Conservation (phyloP, 1,140 invertebrate species). For the Chrysopa pallens region DNA sequence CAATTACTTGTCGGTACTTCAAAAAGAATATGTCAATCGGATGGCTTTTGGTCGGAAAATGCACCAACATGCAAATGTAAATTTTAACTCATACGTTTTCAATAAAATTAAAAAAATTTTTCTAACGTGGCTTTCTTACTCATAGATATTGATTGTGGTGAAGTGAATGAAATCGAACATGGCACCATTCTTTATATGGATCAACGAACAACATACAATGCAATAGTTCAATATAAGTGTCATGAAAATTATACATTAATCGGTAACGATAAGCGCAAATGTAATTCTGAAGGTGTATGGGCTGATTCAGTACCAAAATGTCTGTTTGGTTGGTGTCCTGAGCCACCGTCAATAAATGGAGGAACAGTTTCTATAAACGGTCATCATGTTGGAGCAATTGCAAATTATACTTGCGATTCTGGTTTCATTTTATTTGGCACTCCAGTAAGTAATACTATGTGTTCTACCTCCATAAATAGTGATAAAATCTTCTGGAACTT, state of each 20-base stretch:
- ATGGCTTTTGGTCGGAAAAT: constrained; percentile 63
- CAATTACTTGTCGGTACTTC: constrained; percentile 60
- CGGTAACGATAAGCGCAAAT: constrained; percentile 52
- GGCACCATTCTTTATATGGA: constrained; percentile 49
- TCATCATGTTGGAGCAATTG: constrained; percentile 53
- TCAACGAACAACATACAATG: constrained; percentile 56
- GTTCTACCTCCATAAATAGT: neutral
- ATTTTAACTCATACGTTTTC: constrained; percentile 11
- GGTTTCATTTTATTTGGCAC: constrained; percentile 74
- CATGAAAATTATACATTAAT: constrained; percentile 70
- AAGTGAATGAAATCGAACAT: constrained; percentile 47
- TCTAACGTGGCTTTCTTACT: constrained; percentile 1
- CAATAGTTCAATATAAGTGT: constrained; percentile 55
- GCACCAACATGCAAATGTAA: constrained; percentile 76
- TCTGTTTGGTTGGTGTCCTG: constrained; percentile 70
- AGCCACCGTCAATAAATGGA: constrained; percentile 53
- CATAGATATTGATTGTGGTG: constrained; percentile 68
- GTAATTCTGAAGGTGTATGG: constrained; percentile 65
- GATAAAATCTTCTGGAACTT: too few relatives aligned
- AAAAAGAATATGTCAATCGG: constrained; percentile 43
- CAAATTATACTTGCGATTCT: constrained; percentile 60
- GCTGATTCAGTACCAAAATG: constrained; percentile 59
- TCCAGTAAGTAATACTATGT: constrained; percentile 35
- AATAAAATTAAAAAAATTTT: neutral
- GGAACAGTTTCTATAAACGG: constrained; percentile 49